These are phyloP conservation scores for Dipus sagitta DNA, from an alignment of 2,797 vertebrate species.

Conservation along the genomic window DNA sequence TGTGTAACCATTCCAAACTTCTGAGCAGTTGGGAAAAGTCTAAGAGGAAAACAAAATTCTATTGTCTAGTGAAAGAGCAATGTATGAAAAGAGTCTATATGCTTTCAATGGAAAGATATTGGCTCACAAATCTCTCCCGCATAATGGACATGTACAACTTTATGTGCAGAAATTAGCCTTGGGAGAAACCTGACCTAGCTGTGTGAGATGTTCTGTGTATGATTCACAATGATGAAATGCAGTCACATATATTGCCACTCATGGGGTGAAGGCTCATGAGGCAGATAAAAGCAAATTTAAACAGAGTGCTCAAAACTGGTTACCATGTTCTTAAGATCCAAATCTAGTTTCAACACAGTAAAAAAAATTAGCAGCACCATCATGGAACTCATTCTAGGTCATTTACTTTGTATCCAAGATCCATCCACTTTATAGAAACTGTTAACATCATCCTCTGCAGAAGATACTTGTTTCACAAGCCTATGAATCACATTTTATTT, in stretches of 20 bases:
- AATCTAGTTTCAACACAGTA: constrained; percentile 8
- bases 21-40: constrained; percentile 25
- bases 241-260: background rate
- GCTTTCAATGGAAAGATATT: background rate
- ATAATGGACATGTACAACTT: background rate
- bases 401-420: background rate
- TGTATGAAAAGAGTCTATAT: constrained; percentile 22
- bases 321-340: background rate
- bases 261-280: background rate
- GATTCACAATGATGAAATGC: background rate
- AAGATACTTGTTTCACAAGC: background rate
- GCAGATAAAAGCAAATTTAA: background rate
- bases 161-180: background rate
- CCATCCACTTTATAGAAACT: background rate
- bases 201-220: background rate
- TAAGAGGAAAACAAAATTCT: constrained; percentile 67
- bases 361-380: background rate
- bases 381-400: no score
- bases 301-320: background rate
- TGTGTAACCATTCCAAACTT: constrained; percentile 58
- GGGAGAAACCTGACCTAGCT: background rate
- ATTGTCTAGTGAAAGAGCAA: constrained; percentile 73
- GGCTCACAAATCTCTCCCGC: background rate
- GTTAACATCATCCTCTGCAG: background rate
- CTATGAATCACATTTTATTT: background rate